phyloP scores from a whole-genome alignment of 1,140 invertebrate genomes.

The Battus philenor region DNA sequence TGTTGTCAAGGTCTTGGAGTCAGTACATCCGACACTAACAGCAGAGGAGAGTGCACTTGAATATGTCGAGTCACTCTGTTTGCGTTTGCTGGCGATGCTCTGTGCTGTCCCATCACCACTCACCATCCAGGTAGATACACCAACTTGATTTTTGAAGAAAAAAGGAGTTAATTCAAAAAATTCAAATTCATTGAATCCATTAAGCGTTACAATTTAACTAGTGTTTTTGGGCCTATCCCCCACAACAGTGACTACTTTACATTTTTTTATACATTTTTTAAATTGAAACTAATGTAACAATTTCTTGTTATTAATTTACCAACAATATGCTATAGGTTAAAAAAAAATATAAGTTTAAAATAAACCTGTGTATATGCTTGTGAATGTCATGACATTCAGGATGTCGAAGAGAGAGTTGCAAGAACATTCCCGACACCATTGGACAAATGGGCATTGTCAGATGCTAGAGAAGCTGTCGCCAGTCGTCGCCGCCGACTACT shows the following conservation, averaged over 20 bases:
- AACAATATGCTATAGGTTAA: no score
- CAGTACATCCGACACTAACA: slow-evolving; percentile 91
- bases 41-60: slow-evolving; percentile 93
- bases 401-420: slow-evolving; percentile 94
- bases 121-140: slow-evolving; percentile 79
- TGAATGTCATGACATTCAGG: slow-evolving; percentile 78
- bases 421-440: slow-evolving; percentile 95
- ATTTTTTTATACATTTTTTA: no score
- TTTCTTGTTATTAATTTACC: no score
- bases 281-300: no score
- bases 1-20: slow-evolving; percentile 92
- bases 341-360: no score
- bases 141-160: no score
- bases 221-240: no score
- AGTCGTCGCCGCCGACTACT: slow-evolving; percentile 88
- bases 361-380: not conserved
- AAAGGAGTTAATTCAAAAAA: no score
- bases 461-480: slow-evolving; percentile 90
- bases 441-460: slow-evolving; percentile 93
- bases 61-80: slow-evolving; percentile 94
- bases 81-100: slow-evolving; percentile 91
- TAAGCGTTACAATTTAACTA: no score
- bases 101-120: slow-evolving; percentile 90
- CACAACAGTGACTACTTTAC: no score
- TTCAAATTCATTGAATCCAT: no score